phyloP scores from a whole-genome alignment of 2,113 vertebrate species.

The Microtus oregoni region DNA sequence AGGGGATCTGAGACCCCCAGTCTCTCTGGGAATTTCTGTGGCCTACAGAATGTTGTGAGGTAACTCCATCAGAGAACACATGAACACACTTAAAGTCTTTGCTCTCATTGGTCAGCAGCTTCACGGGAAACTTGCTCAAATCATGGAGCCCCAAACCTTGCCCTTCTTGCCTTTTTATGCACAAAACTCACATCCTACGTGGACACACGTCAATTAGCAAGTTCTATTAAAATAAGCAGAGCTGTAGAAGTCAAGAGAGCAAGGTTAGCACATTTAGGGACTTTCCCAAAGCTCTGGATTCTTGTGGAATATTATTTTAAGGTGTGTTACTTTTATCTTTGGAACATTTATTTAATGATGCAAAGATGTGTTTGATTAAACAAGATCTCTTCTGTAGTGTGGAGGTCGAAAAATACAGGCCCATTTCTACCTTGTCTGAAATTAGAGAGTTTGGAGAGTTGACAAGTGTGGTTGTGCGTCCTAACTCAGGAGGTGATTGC shows the following conservation, averaged over 20 bases:
- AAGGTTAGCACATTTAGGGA: neutral
- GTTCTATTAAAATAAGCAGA: neutral
- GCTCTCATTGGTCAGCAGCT: neutral
- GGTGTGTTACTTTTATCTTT: too few species aligned
- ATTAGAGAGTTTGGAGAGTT: too few species aligned
- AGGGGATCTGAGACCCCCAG: neutral
- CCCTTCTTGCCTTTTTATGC: neutral
- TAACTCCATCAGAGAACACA: neutral
- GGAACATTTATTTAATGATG: too few species aligned
- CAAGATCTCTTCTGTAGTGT: too few species aligned
- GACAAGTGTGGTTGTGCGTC: too few species aligned
- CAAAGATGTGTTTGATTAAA: too few species aligned
- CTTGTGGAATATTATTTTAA: too few species aligned
- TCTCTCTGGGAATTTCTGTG: neutral
- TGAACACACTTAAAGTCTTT: neutral
- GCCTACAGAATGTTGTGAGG: neutral
- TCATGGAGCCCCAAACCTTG: neutral
- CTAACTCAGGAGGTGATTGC: too few species aligned
- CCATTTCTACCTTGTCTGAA: too few species aligned
- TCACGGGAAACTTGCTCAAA: neutral
- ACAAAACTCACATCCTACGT: neutral
- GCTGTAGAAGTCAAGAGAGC: neutral
- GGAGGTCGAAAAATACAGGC: too few species aligned
- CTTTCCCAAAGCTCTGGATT: neutral
- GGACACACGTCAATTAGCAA: neutral